Evolutionary conservation across 1,140 invertebrate genomes (phyloP), one percentile per base, ranked within the genome.

Genomic region (Lordiphosa clarofinis): DNA sequence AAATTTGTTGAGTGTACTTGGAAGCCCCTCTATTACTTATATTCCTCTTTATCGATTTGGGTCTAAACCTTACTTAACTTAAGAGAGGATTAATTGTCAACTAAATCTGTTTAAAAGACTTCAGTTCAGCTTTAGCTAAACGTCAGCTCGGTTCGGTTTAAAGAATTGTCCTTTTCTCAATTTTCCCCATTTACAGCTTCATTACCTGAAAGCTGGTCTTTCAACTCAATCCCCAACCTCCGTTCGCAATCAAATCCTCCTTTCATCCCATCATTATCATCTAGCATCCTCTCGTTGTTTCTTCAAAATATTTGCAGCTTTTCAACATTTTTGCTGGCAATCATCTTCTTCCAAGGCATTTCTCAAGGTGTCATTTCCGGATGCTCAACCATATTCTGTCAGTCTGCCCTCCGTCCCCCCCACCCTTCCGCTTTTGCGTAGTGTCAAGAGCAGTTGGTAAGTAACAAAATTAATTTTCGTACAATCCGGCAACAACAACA

Each of bases 381-480:
- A 44, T 50, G 68, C 60, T 43, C 59, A 48, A 43, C 44, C 54
- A 49, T 62, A 54, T 39, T 21, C 43, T 39, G 13, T 13, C 46
- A 42, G 6, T 10, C 19, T n/a, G 6, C 36, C 13, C 37, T 33
- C 12, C 10, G 12, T 28, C 38, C 36, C 11, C 1, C 4, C 35
- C 1, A 4, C 35, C 19, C 47, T 33, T 43, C 35, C 44, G 21
- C 13, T 24, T 24, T 19, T 9, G 21, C 15, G n/a, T 9, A 21
- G 31, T n/a, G 4, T 42, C 43, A 75, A 76, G 47, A 84, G 60
- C 76, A 82, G 72, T 73, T 76, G 73, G 69, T 70, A 66, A 75
- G 60, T 73, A 84, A 62, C 78, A 76, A 84, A 84, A 84, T 84
- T 84, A 84, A 84, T 84, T 84, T 84, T 84, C 69, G 47, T 69